Conservation (phyloP, 2,888 invertebrate genomes). For the Deroplatys truncata region DNA sequence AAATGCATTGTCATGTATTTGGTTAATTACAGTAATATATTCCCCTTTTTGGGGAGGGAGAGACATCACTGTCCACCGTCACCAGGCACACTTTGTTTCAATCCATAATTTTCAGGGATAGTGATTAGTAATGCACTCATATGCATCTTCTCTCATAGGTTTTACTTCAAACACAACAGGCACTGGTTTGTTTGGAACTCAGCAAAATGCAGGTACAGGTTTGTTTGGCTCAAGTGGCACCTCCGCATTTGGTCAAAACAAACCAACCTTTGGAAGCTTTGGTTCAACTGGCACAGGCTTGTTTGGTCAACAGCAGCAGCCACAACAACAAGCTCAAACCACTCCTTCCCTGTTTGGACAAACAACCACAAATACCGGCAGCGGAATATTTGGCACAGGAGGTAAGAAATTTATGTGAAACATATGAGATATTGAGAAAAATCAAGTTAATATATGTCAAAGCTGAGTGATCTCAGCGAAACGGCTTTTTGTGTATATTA, state of each 20-base stretch:
- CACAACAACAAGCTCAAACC: slow-evolving; percentile 43
- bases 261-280: slow-evolving; percentile 53
- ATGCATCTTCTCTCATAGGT: slow-evolving; percentile 19
- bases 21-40: too few species aligned
- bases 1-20: too few species aligned
- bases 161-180: slow-evolving; percentile 28
- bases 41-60: too few species aligned
- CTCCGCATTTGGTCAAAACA: slow-evolving; percentile 62
- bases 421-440: too few species aligned
- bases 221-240: slow-evolving; percentile 36
- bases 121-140: not conserved
- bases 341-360: slow-evolving; percentile 47
- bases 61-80: too few species aligned
- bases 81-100: too few species aligned
- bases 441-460: too few species aligned
- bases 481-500: too few species aligned
- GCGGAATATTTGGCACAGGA: slow-evolving; percentile 45
- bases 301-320: slow-evolving; percentile 53
- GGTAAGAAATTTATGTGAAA: slow-evolving; percentile 28
- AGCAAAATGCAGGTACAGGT: slow-evolving; percentile 24
- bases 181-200: slow-evolving; percentile 30
- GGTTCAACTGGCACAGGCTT: slow-evolving; percentile 50
- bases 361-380: slow-evolving; percentile 48
- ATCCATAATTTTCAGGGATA: too few species aligned
- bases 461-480: too few species aligned